Evolutionary conservation across 2,888 invertebrate genomes (phyloP), one percentile per base, ranked within the genome.

Genomic region (Thyatira batis): DNA sequence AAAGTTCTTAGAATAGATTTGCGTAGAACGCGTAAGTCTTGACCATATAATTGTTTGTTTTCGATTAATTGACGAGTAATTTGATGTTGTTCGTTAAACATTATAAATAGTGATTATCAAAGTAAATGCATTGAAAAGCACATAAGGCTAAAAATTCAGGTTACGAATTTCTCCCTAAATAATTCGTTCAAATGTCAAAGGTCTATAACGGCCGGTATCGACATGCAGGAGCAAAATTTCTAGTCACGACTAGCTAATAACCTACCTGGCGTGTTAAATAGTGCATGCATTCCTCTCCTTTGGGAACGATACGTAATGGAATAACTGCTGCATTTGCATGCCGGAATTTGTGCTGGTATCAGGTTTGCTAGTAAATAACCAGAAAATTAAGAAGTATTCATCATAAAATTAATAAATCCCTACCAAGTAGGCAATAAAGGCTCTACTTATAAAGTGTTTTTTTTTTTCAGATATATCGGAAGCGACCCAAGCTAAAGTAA

Each of bases 391-490:
- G n/a, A n/a, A n/a, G n/a, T n/a, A n/a, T n/a, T n/a, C n/a, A n/a
- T n/a, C n/a, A n/a, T n/a, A n/a, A n/a, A n/a, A 30, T 30, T 3
- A 52, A 44, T 25, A 27, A 21, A 46, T 44, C 21, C n/a, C n/a
- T n/a, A n/a, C n/a, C n/a, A n/a, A n/a, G n/a, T n/a, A n/a, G n/a
- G n/a, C n/a, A n/a, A n/a, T n/a, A n/a, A n/a, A n/a, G n/a, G n/a
- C n/a, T 17, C 46, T 43, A 10, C 20, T 28, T 50, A 28, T 28
- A 27, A 53, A 13, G 33, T 45, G 3, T 23, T 21, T 9, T 49
- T 78, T 10, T 52, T 80, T 60, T 66, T 17, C 73, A 80, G 92
- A 91, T 60, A 92, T 94, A 58, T 91, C 93, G 0, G 78, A 83
- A 2, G 85, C 85, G 50, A 91, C 92, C 20, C 78, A 82, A 63